phyloP scores from a whole-genome alignment of 2,113 vertebrate genomes.

The Oreochromis tanganicae region DNA sequence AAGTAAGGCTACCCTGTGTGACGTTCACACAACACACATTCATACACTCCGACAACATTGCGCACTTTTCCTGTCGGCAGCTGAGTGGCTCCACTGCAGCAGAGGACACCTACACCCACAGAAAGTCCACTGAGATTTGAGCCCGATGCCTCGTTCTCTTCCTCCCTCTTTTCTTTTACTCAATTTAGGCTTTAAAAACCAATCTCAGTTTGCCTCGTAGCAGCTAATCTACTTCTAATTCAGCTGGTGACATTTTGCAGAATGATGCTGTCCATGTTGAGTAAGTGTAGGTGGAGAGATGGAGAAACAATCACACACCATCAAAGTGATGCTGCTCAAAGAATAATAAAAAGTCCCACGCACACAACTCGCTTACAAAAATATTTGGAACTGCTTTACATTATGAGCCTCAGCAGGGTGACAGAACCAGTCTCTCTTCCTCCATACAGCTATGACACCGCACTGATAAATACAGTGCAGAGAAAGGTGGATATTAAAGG shows the following conservation, averaged over 20 bases:
- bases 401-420: neutral
- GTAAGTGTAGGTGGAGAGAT: neutral
- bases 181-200: neutral
- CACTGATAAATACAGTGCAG: neutral
- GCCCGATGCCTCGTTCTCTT: neutral
- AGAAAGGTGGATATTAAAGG: neutral
- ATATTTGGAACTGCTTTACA: neutral
- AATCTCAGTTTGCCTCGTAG: neutral
- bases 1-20: neutral
- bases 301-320: neutral
- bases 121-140: neutral
- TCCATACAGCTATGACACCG: neutral
- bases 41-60: neutral
- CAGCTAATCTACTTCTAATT: neutral
- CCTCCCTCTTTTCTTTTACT: neutral
- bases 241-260: neutral
- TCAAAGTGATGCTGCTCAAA: neutral
- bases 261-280: neutral
- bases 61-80: constrained; percentile 17
- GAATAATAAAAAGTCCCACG: neutral
- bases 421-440: neutral
- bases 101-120: neutral
- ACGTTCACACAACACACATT: neutral
- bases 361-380: neutral
- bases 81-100: neutral